Evolutionary conservation across 2,797 vertebrate genomes (phyloP), one percentile per base, ranked within the genome.

Genomic region (Trachops cirrhosus): DNA sequence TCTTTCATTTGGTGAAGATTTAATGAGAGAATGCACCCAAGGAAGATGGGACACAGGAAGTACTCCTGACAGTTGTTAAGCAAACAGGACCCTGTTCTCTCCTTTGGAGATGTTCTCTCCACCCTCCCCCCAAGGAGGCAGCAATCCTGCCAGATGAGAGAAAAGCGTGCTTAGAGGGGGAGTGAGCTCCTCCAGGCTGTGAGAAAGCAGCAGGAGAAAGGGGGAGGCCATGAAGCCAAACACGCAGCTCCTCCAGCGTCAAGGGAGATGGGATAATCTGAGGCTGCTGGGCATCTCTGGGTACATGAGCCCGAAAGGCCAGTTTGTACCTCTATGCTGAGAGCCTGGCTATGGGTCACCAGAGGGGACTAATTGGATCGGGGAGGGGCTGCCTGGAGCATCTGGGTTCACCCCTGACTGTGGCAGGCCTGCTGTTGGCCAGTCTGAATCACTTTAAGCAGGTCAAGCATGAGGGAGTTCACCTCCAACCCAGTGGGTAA

Each of bases 351-450:
- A 2, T 50, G 15, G 1, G 1, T 86, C 57, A 48, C 1, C 12
- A 34, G 44, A 74, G 57, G 82, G 22, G 6, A 21, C 1, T 2
- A 4, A 14, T 0, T 34, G 48, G 37, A 16, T 78, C 26, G 68
- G 29, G 18, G 68, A 44, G 0, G 14, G 22, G 59, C 50, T 92
- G 3, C 21, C 74, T 34, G 32, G 10, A 0, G 0, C 6, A 7
- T 29, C 29, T n/a, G 50, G 24, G 73, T 16, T 87, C 9, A 34
- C 34, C 14, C 34, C 32, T 74, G 92, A 77, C 48, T 37, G 6
- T 10, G 44, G 70, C 39, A 64, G 6, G 1, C 1, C 32, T 62
- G 5, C 68, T 88, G 89, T 34, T 54, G 22, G 10, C 3, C 80
- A 24, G 1, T 77, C 15, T 10, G 54, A 44, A 68, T 91, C 70